These are phyloP conservation scores for Drosophila villosipedis DNA, from an alignment of 2,888 invertebrate genomes.

Conservation along the genomic window DNA sequence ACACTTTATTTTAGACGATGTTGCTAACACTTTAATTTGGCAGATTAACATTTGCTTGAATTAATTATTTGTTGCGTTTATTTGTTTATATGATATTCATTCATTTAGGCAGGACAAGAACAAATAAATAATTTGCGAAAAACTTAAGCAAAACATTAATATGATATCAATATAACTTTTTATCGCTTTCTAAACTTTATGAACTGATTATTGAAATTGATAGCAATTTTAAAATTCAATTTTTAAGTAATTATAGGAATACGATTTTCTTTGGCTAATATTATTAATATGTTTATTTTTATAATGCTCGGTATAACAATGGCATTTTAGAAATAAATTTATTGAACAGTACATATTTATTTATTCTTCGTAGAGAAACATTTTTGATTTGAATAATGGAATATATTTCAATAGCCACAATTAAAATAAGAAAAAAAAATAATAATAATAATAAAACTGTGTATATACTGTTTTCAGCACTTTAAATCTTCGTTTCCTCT, in stretches of 20 bases:
- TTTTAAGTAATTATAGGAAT: neutral
- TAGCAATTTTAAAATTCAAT: neutral
- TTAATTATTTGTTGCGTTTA: constrained; percentile 19
- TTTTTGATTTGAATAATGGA: neutral
- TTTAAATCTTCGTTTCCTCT: neutral
- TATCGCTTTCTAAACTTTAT: neutral
- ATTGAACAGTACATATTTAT: neutral
- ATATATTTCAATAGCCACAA: neutral
- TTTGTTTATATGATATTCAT: neutral
- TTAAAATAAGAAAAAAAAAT: neutral
- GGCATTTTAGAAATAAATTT: neutral
- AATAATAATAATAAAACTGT: neutral
- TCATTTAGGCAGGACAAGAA: too few species aligned
- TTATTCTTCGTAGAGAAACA: neutral
- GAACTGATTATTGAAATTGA: neutral
- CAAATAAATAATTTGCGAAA: too few species aligned
- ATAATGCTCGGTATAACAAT: neutral
- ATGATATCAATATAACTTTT: neutral
- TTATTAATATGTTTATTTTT: neutral
- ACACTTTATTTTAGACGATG: constrained; percentile 1
- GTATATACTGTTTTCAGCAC: neutral
- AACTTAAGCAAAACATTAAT: neutral
- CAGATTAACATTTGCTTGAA: constrained; percentile 9
- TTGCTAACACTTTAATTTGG: constrained; percentile 14
- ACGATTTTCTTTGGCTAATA: neutral